These are phyloP conservation scores for Barbus barbus DNA, from an alignment of 2,113 vertebrate genomes.

Conservation along the genomic window DNA sequence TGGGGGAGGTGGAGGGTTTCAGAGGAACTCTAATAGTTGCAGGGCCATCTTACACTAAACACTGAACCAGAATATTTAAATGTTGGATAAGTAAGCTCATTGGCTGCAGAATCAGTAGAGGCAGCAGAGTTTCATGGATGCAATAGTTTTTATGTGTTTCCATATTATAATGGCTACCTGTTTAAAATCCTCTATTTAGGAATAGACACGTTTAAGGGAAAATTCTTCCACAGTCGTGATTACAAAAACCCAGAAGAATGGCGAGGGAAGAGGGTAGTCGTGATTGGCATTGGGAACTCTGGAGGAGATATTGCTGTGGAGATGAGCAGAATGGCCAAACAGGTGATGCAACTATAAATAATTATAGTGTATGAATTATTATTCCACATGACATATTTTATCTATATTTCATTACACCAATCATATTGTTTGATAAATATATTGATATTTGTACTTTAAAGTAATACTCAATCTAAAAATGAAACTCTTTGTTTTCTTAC, in stretches of 20 bases:
- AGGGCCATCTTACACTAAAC: no score
- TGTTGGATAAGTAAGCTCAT: no score
- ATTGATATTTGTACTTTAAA: no score
- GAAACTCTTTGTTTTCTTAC: no score
- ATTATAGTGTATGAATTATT: no score
- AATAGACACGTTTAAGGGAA: conserved; percentile 85
- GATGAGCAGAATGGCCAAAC: conserved; percentile 84
- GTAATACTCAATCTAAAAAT: neutral
- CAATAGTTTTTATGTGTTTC: no score
- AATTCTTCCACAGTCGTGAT: conserved; percentile 87
- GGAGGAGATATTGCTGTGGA: conserved; percentile 92
- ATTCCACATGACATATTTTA: neutral
- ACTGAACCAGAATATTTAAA: no score
- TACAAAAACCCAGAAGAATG: conserved; percentile 83
- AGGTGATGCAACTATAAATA: conserved; percentile 76
- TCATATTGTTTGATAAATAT: neutral
- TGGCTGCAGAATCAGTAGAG: no score
- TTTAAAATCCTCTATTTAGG: conserved; percentile 69
- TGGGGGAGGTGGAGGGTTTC: no score
- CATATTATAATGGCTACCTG: no score
- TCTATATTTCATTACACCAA: neutral
- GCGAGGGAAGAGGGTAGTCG: conserved; percentile 79
- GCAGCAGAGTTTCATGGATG: no score
- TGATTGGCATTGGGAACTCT: conserved; percentile 92
- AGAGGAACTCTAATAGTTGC: no score